A percentile compares a stretch with the other conserved stretches of the same genome.
Evolutionary conservation across 2,888 invertebrate genomes (phyloP).

Genomic region (Heteromurus nitidus): DNA sequence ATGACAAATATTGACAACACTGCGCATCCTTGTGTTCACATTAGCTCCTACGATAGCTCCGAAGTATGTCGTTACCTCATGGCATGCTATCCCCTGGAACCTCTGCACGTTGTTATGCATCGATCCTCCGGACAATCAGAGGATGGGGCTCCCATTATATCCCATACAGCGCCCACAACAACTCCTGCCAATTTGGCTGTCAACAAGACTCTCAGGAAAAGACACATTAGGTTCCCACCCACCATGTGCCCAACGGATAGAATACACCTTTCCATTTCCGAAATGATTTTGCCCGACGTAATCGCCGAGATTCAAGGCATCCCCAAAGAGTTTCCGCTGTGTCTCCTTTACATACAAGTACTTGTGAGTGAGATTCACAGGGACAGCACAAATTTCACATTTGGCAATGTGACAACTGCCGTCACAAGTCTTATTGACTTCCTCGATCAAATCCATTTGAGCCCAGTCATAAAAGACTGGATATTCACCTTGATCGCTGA

Average conservation of each 20-base stretch:
- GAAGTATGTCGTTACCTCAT: conserved; percentile 44
- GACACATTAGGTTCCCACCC: conserved; percentile 71
- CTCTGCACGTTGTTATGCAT: conserved; percentile 39
- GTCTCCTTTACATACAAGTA: conserved; percentile 74
- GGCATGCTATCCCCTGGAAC: conserved; percentile 60
- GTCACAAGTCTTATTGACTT: conserved; percentile 34
- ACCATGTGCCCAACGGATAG: conserved; percentile 75
- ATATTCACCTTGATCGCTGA: conserved; percentile 42
- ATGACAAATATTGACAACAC: conserved; percentile 28
- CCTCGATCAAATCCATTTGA: conserved; percentile 29
- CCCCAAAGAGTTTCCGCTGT: conserved; percentile 75
- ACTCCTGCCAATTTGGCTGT: background rate
- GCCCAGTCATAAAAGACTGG: conserved; percentile 63
- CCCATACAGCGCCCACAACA: conserved; percentile 20
- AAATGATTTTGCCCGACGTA: conserved; percentile 72
- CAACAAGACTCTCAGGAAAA: conserved; percentile 38
- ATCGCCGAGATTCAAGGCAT: conserved; percentile 75
- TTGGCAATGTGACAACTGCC: conserved; percentile 17
- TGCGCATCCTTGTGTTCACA: conserved; percentile 52
- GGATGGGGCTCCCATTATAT: background rate
- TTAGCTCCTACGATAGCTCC: conserved; percentile 42
- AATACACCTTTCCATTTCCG: conserved; percentile 75
- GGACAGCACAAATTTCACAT: background rate
- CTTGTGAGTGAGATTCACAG: conserved; percentile 26
- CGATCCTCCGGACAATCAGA: conserved; percentile 9